phyloP scores from a whole-genome alignment of 2,888 invertebrate species.

The Timandra comae region DNA sequence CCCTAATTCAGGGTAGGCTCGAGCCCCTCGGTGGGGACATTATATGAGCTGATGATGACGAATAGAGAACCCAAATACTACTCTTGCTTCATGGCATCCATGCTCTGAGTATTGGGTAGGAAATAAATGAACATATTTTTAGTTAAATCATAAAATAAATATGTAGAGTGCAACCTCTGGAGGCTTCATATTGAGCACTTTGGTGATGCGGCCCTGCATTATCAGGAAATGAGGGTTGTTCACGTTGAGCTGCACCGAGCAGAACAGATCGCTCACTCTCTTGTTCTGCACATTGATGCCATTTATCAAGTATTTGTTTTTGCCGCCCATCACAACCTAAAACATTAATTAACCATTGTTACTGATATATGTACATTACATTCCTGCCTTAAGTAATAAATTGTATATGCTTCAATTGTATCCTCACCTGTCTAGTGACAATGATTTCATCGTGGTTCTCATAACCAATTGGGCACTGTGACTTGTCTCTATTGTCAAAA shows the following conservation, averaged over 20 bases:
- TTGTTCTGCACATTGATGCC: slow-evolving; percentile 93
- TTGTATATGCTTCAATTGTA: too few species aligned
- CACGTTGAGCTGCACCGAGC: slow-evolving; percentile 97
- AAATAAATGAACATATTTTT: too few species aligned
- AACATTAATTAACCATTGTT: slow-evolving; percentile 7
- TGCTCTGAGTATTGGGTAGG: too few species aligned
- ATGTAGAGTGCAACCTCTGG: slow-evolving; percentile 89
- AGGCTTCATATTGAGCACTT: slow-evolving; percentile 99
- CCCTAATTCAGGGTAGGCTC: too few species aligned
- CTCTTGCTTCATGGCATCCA: too few species aligned
- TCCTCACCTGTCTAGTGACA: slow-evolving; percentile 88
- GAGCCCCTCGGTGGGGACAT: too few species aligned
- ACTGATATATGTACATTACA: not conserved
- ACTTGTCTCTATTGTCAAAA: slow-evolving; percentile 92
- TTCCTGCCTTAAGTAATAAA: too few species aligned
- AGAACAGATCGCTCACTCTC: slow-evolving; percentile 94
- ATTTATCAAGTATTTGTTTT: slow-evolving; percentile 95
- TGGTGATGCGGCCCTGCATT: slow-evolving; percentile 99
- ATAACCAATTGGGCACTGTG: slow-evolving; percentile 92
- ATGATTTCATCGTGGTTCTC: slow-evolving; percentile 93
- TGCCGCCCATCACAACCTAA: slow-evolving; percentile 89
- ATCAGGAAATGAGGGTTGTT: slow-evolving; percentile 99
- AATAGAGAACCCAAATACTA: too few species aligned
- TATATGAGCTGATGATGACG: too few species aligned
- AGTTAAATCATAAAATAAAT: too few species aligned